Conservation (phyloP, 2,113 vertebrate genomes). For the Pantherophis guttatus region DNA sequence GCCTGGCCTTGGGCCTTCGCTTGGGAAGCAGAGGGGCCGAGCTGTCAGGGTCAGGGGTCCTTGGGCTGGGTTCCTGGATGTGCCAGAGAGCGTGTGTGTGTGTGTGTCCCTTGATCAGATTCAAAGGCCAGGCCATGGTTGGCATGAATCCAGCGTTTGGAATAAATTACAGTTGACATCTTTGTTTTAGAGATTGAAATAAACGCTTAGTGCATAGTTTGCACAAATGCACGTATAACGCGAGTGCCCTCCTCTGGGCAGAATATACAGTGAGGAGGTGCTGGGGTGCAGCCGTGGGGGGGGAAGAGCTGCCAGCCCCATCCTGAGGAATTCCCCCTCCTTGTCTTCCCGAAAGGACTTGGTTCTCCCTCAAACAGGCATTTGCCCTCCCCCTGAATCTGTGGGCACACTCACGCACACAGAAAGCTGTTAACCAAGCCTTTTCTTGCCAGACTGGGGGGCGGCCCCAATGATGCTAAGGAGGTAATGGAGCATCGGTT, state of each 20-base stretch:
- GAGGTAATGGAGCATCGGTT: slow-evolving; percentile 94
- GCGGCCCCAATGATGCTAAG: slow-evolving; percentile 86
- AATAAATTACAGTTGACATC: background rate
- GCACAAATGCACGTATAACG: background rate
- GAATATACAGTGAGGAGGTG: fast-evolving
- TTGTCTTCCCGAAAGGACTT: background rate
- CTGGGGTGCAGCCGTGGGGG: background rate
- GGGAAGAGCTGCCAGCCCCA: background rate
- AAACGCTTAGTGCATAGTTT: background rate
- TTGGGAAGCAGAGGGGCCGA: background rate
- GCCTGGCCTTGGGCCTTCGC: background rate
- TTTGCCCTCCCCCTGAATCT: background rate
- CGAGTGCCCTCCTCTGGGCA: background rate
- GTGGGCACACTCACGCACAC: no score
- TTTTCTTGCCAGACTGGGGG: slow-evolving; percentile 81
- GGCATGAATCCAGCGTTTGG: background rate
- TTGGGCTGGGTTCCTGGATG: background rate
- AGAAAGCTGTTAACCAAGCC: fast-evolving
- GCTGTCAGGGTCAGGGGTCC: background rate
- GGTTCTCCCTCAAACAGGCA: background rate
- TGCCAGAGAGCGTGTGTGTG: background rate
- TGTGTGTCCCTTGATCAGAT: background rate
- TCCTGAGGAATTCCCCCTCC: no score
- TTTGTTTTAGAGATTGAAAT: background rate
- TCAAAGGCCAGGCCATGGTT: background rate